Percentiles rank a stretch among this genome's conserved stretches.
phyloP scores from a whole-genome alignment of 2,113 vertebrate species.

The Gymnobelideus leadbeateri region DNA sequence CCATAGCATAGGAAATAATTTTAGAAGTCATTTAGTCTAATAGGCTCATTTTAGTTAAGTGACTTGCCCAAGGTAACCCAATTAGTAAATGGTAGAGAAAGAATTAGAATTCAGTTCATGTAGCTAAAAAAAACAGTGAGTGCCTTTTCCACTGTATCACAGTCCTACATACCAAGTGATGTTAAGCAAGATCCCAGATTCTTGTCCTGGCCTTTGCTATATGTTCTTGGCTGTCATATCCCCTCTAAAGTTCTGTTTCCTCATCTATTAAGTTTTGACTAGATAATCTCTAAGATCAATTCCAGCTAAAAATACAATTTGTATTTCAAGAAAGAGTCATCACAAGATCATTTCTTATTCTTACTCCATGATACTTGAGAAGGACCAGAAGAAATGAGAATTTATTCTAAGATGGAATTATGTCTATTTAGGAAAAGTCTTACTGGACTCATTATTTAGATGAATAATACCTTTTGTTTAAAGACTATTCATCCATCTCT shows the following conservation, averaged over 20 bases:
- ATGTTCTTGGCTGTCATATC: not conserved
- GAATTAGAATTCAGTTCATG: not conserved
- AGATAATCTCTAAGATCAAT: not conserved
- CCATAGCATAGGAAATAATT: not conserved
- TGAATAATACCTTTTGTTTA: conserved; percentile 22
- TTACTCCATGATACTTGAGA: not conserved
- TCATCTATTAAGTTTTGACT: not conserved
- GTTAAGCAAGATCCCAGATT: not conserved
- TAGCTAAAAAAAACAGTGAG: not conserved
- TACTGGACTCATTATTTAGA: conserved; percentile 16
- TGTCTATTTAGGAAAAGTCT: conserved; percentile 16
- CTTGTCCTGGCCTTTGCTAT: not conserved
- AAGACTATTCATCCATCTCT: not conserved
- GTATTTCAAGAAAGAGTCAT: not conserved
- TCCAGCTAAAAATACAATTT: not conserved
- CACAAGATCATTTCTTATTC: not conserved
- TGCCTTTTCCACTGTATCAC: not conserved
- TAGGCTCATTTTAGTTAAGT: not conserved
- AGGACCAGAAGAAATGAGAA: not conserved
- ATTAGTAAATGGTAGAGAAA: not conserved
- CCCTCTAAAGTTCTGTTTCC: not conserved
- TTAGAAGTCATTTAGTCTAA: not conserved
- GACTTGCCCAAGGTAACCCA: not conserved
- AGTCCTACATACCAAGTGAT: not conserved
- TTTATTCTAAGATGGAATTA: not conserved